phyloP scores from a whole-genome alignment of 1,140 invertebrate species.

The Oncopodura yosiiana region DNA sequence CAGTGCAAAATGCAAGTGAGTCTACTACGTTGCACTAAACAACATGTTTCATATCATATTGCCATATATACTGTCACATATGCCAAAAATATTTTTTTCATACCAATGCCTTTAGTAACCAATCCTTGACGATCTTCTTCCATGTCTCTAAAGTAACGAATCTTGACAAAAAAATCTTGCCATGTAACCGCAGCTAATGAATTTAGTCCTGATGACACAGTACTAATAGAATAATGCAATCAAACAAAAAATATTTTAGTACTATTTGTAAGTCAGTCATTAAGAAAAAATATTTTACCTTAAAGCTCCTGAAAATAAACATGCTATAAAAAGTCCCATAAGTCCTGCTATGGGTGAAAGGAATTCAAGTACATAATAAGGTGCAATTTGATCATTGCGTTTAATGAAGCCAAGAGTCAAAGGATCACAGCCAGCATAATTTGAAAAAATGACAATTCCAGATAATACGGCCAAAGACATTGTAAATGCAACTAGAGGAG shows the following conservation, averaged over 20 bases:
- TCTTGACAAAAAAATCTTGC: slow-evolving; percentile 41
- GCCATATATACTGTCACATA: too few relatives aligned
- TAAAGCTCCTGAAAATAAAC: slow-evolving; percentile 36
- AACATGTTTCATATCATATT: too few relatives aligned
- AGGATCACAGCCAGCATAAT: slow-evolving; percentile 40
- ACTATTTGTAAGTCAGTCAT: background rate
- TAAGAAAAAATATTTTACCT: slow-evolving; percentile 29
- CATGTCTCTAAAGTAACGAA: slow-evolving; percentile 36
- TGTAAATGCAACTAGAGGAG: slow-evolving; percentile 35
- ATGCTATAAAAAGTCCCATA: slow-evolving; percentile 38
- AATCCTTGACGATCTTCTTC: slow-evolving; percentile 37
- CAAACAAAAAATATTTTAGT: background rate
- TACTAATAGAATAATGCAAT: slow-evolving; percentile 37
- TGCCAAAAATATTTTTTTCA: background rate
- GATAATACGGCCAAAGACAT: slow-evolving; percentile 39
- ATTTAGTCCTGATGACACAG: slow-evolving; percentile 44
- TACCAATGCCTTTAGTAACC: slow-evolving; percentile 39
- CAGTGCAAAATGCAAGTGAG: too few relatives aligned
- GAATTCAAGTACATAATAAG: slow-evolving; percentile 27
- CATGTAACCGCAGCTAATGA: slow-evolving; percentile 43
- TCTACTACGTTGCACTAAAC: too few relatives aligned
- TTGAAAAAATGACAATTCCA: slow-evolving; percentile 40
- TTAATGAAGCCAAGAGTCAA: slow-evolving; percentile 32
- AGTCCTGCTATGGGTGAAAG: slow-evolving; percentile 33
- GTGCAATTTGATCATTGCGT: slow-evolving; percentile 30